Conservation (phyloP, 2,797 vertebrate genomes). For the Tauraco hartlaubi region DNA sequence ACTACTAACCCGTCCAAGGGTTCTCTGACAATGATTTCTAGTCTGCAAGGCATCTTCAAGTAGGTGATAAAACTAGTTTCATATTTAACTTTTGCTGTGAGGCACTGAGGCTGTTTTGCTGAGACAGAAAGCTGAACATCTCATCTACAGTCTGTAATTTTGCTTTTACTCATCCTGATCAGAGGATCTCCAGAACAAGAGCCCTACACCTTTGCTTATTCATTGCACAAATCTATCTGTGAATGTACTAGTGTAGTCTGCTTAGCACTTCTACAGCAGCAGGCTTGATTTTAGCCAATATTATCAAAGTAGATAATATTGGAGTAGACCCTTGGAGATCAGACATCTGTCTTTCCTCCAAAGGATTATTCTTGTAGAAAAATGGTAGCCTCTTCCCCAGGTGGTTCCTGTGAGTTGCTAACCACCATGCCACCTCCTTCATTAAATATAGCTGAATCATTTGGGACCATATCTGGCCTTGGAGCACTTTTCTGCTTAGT, state of each 20-base stretch:
- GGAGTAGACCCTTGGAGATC: neutral
- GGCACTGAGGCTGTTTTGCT: neutral
- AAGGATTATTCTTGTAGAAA: neutral
- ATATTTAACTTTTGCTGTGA: neutral
- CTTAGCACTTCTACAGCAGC: neutral
- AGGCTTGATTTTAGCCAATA: neutral
- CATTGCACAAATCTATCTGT: neutral
- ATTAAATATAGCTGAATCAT: neutral
- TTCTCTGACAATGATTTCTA: neutral
- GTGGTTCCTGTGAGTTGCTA: neutral
- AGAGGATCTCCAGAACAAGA: neutral
- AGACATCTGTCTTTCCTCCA: neutral
- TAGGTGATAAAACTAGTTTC: neutral
- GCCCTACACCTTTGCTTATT: neutral
- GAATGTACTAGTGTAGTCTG: neutral
- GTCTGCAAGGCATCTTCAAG: neutral
- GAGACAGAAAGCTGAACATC: neutral
- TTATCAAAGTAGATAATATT: neutral
- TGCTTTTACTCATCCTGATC: neutral
- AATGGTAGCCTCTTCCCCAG: neutral
- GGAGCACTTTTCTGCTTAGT: neutral
- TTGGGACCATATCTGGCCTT: neutral
- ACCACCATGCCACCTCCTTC: neutral
- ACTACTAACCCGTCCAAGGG: neutral
- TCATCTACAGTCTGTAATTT: neutral